Evolutionary conservation across 2,797 vertebrate species (phyloP), one percentile per base, ranked within the genome.

Genomic region (Austrolebias charrua): DNA sequence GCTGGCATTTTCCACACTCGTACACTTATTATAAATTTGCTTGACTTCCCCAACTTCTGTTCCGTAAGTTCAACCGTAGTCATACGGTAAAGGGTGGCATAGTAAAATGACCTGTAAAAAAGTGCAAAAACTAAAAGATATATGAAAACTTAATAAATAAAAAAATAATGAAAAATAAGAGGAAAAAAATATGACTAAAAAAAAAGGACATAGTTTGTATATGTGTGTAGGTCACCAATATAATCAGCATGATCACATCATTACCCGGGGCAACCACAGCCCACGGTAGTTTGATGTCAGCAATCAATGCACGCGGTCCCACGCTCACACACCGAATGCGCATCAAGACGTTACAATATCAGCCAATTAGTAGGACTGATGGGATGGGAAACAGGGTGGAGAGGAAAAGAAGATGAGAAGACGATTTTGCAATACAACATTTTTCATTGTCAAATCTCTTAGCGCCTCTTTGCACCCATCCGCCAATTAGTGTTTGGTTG

Each of bases 401-500:
- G 55, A 54, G 55, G 49, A 57, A 44, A 44, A 14, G 45, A 66
- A 45, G 63, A 45, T 53, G 48, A 66, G 62, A 75, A 54, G 29
- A 49, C 71, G 45, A 82, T 70, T 81, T 28, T 3, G 60, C 80
- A 80, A 80, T 51, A 79, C 60, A 19, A 73, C 75, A 82, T 79
- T 82, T 46, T 42, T 85, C 71, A 63, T 79, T 74, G 76, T 85
- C 74, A 70, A 71, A 78, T 83, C 73, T 84, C 77, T 79, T 80
- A 57, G 68, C 16, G 40, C 55, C 14, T 19, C 79, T 79, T 75
- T 75, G 69, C 79, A 75, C 55, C 69, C 62, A 28, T 84, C 65
- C 1, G 9, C 85, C 87, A 85, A 90, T 91, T 86, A 88, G 79
- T 33, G 68, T 63, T 69, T 66, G 9, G 48, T 59, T 71, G 76